Conservation (phyloP, 2,113 vertebrate species). For the Nothoprocta pentlandii region DNA sequence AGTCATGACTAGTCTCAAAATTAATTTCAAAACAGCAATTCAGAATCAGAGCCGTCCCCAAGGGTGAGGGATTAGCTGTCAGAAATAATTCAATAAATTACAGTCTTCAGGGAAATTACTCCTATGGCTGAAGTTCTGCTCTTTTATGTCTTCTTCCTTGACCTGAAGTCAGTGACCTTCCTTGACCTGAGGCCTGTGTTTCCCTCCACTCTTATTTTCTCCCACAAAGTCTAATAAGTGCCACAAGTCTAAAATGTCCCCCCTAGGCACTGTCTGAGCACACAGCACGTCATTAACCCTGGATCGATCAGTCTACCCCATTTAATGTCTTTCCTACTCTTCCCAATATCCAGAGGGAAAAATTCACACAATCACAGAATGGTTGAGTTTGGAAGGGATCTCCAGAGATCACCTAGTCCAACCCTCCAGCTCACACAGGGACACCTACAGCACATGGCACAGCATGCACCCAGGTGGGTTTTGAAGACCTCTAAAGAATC, state of each 20-base stretch:
- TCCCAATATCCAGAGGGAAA: neutral
- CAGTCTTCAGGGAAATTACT: neutral
- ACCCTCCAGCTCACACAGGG: too few relatives aligned
- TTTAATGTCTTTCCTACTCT: neutral
- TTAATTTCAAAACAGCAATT: neutral
- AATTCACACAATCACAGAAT: too few relatives aligned
- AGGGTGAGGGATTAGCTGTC: neutral
- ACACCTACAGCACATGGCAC: too few relatives aligned
- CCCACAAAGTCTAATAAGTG: neutral
- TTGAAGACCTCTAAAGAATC: too few relatives aligned
- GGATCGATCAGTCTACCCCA: neutral
- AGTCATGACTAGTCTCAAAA: neutral
- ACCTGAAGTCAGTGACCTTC: neutral
- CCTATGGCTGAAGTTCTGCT: neutral
- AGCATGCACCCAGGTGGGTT: too few relatives aligned
- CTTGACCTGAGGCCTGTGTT: neutral
- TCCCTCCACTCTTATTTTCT: slow-evolving; percentile 16
- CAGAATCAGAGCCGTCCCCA: neutral
- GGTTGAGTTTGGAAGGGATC: too few relatives aligned
- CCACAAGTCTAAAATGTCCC: neutral
- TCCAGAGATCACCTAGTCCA: too few relatives aligned
- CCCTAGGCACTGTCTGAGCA: neutral
- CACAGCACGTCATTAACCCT: slow-evolving; percentile 19
- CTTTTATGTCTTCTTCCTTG: neutral
- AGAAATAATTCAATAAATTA: neutral